phyloP scores from a whole-genome alignment of 1,140 invertebrate species.

The Subanguina moxae region DNA sequence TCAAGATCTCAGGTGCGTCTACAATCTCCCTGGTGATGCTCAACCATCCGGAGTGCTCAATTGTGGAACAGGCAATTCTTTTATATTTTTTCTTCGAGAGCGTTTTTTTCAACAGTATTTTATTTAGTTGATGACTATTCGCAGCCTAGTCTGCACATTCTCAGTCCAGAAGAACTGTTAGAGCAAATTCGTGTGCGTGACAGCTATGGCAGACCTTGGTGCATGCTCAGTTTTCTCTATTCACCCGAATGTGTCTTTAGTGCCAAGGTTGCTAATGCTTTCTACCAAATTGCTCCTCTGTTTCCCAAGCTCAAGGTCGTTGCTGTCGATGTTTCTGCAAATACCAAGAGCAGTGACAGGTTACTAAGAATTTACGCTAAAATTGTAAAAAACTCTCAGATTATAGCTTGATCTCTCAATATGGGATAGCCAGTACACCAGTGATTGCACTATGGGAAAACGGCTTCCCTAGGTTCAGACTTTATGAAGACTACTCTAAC shows the following conservation, averaged over 20 bases:
- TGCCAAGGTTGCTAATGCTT: conserved; percentile 35
- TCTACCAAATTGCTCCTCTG: conserved; percentile 27
- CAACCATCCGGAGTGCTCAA: conserved; percentile 16
- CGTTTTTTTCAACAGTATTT: background rate
- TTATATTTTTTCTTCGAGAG: background rate
- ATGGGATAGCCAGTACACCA: conserved; percentile 36
- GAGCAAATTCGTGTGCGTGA: conserved; percentile 5
- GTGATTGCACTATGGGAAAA: conserved; percentile 39
- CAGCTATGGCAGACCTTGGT: conserved; percentile 31
- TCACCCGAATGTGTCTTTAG: conserved; percentile 34
- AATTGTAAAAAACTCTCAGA: background rate
- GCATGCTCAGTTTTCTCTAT: conserved; percentile 35
- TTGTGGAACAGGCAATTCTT: conserved; percentile 26
- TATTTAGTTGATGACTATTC: conserved; percentile 13
- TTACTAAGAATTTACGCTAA: background rate
- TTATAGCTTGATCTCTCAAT: conserved; percentile 37
- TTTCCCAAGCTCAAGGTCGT: conserved; percentile 34
- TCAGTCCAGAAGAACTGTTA: conserved; percentile 9
- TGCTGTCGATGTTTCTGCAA: conserved; percentile 33
- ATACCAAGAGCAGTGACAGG: conserved; percentile 23
- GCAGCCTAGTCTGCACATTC: background rate
- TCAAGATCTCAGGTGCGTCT: conserved; percentile 13
- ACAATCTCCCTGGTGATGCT: conserved; percentile 19
- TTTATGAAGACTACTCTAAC: conserved; percentile 31
- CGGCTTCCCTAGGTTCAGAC: conserved; percentile 25